A percentile compares a stretch with the other conserved stretches of the same genome.
These are phyloP conservation scores for Eptatretus burgeri DNA, from an alignment of 2,113 vertebrate genomes.

Conservation along the genomic window DNA sequence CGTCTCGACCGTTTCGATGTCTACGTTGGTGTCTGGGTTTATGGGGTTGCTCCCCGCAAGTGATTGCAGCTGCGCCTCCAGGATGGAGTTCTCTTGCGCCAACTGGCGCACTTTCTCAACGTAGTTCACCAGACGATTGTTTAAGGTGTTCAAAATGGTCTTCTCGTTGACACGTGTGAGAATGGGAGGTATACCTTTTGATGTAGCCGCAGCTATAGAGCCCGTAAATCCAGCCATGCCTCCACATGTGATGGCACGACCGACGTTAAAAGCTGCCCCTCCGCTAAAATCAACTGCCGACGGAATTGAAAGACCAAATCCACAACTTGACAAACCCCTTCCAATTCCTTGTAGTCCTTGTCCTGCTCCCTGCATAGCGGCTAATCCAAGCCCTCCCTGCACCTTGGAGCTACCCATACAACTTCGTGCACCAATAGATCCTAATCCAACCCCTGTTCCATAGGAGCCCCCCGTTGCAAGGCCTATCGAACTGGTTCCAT, in stretches of 20 bases:
- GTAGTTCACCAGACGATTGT: conserved; percentile 17
- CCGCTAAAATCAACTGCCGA: conserved; percentile 8
- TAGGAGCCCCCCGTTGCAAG: no score
- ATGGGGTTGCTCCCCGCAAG: conserved; percentile 15
- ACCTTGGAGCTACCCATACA: no score
- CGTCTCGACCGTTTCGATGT: conserved; percentile 14
- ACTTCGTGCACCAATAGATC: no score
- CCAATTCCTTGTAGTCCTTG: no score
- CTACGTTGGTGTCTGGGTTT: conserved; percentile 11
- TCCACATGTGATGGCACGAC: not conserved
- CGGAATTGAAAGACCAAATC: no score
- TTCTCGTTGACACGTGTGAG: conserved; percentile 16
- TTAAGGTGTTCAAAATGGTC: conserved; percentile 14
- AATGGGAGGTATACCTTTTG: conserved; percentile 10
- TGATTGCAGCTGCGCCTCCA: conserved; percentile 16
- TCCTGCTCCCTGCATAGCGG: no score
- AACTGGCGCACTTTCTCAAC: conserved; percentile 15
- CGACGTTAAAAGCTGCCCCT: conserved; percentile 15
- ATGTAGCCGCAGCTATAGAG: conserved; percentile 9
- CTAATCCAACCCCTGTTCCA: no score
- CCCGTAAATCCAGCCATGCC: conserved; percentile 12
- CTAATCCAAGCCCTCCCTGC: no score
- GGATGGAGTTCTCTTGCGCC: conserved; percentile 15
- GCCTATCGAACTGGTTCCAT: no score
- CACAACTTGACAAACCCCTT: no score